Base-by-base conservation (phyloP, 2,888 invertebrate species). In the Geotrupes spiniger region DNA sequence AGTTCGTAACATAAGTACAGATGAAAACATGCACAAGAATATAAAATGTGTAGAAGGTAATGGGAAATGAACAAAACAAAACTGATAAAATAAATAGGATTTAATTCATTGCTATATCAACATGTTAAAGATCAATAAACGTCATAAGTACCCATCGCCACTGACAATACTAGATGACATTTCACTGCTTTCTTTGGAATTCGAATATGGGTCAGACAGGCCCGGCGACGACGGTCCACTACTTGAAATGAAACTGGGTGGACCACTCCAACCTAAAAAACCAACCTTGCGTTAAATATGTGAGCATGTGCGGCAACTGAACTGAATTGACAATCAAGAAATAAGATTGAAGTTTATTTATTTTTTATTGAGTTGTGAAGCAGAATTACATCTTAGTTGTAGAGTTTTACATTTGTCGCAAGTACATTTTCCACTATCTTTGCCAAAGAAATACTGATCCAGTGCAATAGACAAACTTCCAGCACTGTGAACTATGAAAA, bases 221-320 rank as follows among this genome's bases (percentile, higher is more conserved):
- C 82, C 83, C 60, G 84, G 85, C 21, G 92, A 92, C 1, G 92
- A 92, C 0, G 90, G 91, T 0, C 92, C 91, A 16, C 82, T 83
- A 42, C 81, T 81, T 0, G 92, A 92, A 43, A 89, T 79, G 41
- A 89, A 83, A 46, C 91, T 92, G 0, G 90, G 89, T 4, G 92
- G 90, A 2, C 88, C 89, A 68, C 89, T 89, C 89, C 90, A 92
- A 54, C 89, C 89, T 68, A 69, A 6, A 43, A 43, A 21, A 21
- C n/a, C n/a, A n/a, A n/a, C n/a, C n/a, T n/a, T n/a, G n/a, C n/a
- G n/a, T n/a, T n/a, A n/a, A n/a, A n/a, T n/a, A n/a, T n/a, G n/a
- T n/a, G n/a, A n/a, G n/a, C n/a, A n/a, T n/a, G n/a, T n/a, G n/a
- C n/a, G n/a, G n/a, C n/a, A n/a, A n/a, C n/a, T n/a, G n/a, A n/a